Evolutionary conservation across 2,888 invertebrate genomes (phyloP), one percentile per base, ranked within the genome.

Genomic region (Drosophila melanosoma): DNA sequence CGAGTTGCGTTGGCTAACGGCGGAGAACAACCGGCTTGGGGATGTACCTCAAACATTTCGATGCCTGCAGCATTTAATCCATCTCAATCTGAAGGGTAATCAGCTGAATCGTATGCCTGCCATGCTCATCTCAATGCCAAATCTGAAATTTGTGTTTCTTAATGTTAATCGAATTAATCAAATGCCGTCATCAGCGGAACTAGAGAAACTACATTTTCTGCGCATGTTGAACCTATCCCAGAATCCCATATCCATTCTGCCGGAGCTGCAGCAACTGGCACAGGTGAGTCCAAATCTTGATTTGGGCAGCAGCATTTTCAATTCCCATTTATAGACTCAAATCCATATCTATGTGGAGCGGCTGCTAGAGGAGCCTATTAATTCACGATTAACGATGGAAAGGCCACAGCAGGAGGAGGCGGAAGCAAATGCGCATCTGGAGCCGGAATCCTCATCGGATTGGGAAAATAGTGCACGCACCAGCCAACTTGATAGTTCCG

Each of bases 1-100:
- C 7, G 94, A 94, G 81, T 90, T 96, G 69, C 94, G 95, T 88
- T 96, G 96, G 96, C 84, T 96, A 20, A 96, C 96, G 0, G 91
- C 95, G 54, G 96, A 96, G 83, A 94, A 94, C 69, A 96, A 96
- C 87, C 91, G 93, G 60, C 93, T 96, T 53, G 93, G 93, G 20
- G 90, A 90, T 0, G 68, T 96, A 35, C 95, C 96, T 0, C 74
- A 89, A 11, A 92, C 93, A 10, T 94, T 96, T 91, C 92, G 93
- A 29, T 92, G 93, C 10, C 92, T 96, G 88, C 93, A 94, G 17
- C 94, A 93, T 0, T 89, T 96, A 8, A 94, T 95, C 3, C 96
- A 96, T 91, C 93, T 95, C 42, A 96, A 96, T 92, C 91, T 96
- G 3, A 94, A 94, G 63, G 94, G 94, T 61, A 96, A 96, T 86